Conservation (phyloP, 2,888 invertebrate genomes). For the Petrolisthes manimaculis region DNA sequence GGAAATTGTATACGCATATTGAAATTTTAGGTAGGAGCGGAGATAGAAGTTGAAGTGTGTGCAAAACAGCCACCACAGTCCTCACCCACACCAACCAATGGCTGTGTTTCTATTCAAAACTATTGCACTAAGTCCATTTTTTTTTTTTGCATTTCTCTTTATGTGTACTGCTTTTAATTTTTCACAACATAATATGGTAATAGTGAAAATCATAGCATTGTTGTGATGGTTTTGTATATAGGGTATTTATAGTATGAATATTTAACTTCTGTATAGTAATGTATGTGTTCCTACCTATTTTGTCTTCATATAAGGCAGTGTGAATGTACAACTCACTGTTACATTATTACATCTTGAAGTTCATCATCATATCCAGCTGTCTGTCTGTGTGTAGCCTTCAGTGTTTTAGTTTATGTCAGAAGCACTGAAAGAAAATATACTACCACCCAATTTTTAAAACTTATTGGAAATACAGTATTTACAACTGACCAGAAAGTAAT, state of each 20-base stretch:
- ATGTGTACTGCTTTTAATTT: conserved; percentile 18
- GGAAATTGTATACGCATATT: too few species aligned
- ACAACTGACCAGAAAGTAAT: too few species aligned
- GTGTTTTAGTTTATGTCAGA: too few species aligned
- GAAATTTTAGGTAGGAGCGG: too few species aligned
- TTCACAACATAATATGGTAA: conserved; percentile 18
- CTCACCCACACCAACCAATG: conserved; percentile 36
- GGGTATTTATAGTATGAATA: conserved; percentile 21
- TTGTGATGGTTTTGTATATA: conserved; percentile 40
- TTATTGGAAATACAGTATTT: too few species aligned
- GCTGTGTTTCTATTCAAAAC: conserved; percentile 52
- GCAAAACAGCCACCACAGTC: too few species aligned
- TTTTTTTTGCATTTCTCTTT: conserved; percentile 18
- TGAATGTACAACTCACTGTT: neutral
- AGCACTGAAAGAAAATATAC: too few species aligned
- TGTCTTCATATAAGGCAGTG: neutral
- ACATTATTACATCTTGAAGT: conserved; percentile 25
- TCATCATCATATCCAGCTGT: neutral
- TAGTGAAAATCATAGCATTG: conserved; percentile 15
- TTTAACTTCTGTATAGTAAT: conserved; percentile 20
- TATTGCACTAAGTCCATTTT: conserved; percentile 43
- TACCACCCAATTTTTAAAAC: too few species aligned
- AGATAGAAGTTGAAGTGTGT: too few species aligned
- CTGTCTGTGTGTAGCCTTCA: neutral
- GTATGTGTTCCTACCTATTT: conserved; percentile 38